Base-by-base conservation (phyloP, 1,140 invertebrate species). In the Diorhabda sublineata region DNA sequence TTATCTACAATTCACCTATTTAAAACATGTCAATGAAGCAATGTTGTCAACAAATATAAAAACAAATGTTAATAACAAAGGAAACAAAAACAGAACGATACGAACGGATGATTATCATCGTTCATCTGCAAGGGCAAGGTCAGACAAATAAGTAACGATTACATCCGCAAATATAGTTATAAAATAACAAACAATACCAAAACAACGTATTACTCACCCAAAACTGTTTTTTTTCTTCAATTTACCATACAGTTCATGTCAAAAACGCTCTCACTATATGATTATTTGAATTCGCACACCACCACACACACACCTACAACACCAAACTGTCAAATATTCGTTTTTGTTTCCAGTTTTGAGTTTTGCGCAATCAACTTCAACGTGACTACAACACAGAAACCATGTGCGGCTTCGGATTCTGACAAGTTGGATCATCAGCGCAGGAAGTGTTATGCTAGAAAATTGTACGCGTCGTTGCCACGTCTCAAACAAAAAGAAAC, bases 211-310 rank as follows among this genome's bases (percentile, higher is more conserved):
- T 52, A 52, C 47, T 3, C 4, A 52, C 47, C 47, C 47, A 52
- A 52, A 52, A 4, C 6, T 52, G 47, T 8, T 52, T 52, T n/a
- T 52, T 52, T 52, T 4, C 3, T 52, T 52, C 47, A 52, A 3
- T 52, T 52, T 52, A 52, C n/a, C 47, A 52, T 52, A 52, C 47
- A 52, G 47, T 52, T 52, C 47, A 52, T 52, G 47, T 52, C 47
- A 52, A 52, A 52, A 52, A 52, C n/a, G 4, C 47, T 52, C 6
- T 52, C 47, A 52, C 47, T 8, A 52, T 52, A 52, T 3, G n/a
- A 3, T 3, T 26, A n/a, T 52, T 52, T 52, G 3, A 52, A 52
- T n/a, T 52, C n/a, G 47, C n/a, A 52, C 47, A 52, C 47, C 26
- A 52, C 47, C 47, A 4, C 47, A 52, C 47, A 26, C 26, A 52